Conservation (phyloP, 2,888 invertebrate genomes). For the Dione juno region DNA sequence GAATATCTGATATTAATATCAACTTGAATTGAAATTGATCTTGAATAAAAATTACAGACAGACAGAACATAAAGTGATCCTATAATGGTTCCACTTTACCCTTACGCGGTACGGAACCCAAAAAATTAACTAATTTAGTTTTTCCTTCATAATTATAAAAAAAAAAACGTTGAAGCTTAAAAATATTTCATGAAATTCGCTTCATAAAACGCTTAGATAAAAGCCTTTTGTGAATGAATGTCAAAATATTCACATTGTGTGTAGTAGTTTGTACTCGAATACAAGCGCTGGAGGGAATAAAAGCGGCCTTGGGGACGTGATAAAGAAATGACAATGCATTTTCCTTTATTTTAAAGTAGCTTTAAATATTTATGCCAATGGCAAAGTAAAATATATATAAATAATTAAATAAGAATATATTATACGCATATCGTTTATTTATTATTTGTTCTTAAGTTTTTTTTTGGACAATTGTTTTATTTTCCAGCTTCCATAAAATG, state of each 20-base stretch:
- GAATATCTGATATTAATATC: too few species aligned
- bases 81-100: too few species aligned
- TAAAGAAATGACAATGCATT: slow-evolving; percentile 37
- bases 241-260: slow-evolving; percentile 29
- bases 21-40: too few species aligned
- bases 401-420: too few species aligned
- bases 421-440: too few species aligned
- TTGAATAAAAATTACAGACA: too few species aligned
- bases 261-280: slow-evolving; percentile 29
- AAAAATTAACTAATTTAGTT: not conserved
- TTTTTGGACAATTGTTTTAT: too few species aligned
- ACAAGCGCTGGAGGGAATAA: slow-evolving; percentile 27
- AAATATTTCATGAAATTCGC: slow-evolving; percentile 19
- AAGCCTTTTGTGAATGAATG: slow-evolving; percentile 27
- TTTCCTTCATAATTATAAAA: not conserved
- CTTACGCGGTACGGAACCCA: too few species aligned
- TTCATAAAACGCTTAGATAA: slow-evolving; percentile 29
- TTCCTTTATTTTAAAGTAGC: slow-evolving; percentile 17
- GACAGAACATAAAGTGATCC: too few species aligned
- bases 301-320: slow-evolving; percentile 30
- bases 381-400: not conserved
- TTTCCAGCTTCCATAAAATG: too few species aligned
- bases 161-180: not conserved
- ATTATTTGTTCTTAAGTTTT: too few species aligned
- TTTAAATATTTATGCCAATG: slow-evolving; percentile 10